Conservation (phyloP, 2,888 invertebrate species). For the Dimorphilus gyrociliatus region DNA sequence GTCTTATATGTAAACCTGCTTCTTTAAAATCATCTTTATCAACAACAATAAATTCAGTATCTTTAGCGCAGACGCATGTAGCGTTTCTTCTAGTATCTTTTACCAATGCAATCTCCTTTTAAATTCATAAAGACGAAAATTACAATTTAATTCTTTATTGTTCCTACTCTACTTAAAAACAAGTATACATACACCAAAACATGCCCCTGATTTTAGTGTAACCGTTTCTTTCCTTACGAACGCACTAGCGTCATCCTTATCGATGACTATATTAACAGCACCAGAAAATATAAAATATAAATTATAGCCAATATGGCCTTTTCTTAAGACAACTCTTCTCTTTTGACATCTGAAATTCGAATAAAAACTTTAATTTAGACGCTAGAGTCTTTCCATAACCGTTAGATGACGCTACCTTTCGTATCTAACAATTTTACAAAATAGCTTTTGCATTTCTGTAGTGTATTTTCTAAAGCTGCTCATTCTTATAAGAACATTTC, state of each 20-base stretch:
- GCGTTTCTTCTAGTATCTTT: constrained; percentile 11
- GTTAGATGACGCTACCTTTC: too few species aligned
- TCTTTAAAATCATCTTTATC: constrained; percentile 12
- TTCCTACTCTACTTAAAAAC: neutral
- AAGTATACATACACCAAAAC: constrained; percentile 12
- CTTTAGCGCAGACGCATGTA: constrained; percentile 11
- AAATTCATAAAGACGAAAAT: neutral
- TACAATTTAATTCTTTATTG: neutral
- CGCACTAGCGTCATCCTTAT: constrained; percentile 7
- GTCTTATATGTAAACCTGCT: constrained; percentile 6
- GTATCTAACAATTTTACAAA: constrained; percentile 12
- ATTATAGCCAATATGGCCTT: constrained; percentile 13
- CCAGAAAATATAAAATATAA: constrained; percentile 14
- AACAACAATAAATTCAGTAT: constrained; percentile 11
- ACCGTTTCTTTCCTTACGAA: constrained; percentile 8
- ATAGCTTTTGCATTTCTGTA: constrained; percentile 10
- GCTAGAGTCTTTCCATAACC: too few species aligned
- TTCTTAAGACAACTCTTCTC: constrained; percentile 11
- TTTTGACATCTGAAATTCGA: constrained; percentile 8
- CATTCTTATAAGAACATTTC: constrained; percentile 6
- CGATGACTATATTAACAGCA: constrained; percentile 10
- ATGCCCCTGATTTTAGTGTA: constrained; percentile 10
- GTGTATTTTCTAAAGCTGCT: constrained; percentile 13
- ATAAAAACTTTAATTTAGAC: too few species aligned
- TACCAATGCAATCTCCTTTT: constrained; percentile 13